Conservation (phyloP, 2,797 vertebrate genomes). For the Austrolebias charrua region DNA sequence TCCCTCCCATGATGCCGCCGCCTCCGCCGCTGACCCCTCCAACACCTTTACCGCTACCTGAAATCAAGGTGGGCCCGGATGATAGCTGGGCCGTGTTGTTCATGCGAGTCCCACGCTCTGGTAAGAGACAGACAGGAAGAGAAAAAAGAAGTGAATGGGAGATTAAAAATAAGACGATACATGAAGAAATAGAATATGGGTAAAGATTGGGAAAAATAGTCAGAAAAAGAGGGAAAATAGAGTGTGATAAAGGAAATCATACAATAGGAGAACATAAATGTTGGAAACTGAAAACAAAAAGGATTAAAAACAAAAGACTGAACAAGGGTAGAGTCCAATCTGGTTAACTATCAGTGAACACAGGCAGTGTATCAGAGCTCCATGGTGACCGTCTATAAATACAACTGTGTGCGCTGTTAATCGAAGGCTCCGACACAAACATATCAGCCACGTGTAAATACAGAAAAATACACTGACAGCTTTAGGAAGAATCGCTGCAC, state of each 20-base stretch:
- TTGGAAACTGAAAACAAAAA: too few relatives aligned
- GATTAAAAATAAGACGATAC: neutral
- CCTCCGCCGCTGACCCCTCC: constrained; percentile 15
- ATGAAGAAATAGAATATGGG: neutral
- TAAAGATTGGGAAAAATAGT: neutral
- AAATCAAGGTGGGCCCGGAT: constrained; percentile 73
- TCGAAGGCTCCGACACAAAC: constrained; percentile 45
- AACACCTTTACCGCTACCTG: constrained; percentile 73
- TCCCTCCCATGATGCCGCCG: constrained; percentile 38
- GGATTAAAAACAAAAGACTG: neutral
- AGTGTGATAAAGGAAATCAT: too few relatives aligned
- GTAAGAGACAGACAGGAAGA: constrained; percentile 1
- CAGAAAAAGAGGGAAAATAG: neutral
- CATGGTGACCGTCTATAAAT: constrained; percentile 68
- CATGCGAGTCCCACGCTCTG: constrained; percentile 78
- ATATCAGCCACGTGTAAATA: constrained; percentile 61
- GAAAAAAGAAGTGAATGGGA: neutral
- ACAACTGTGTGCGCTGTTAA: constrained; percentile 37
- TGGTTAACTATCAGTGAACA: constrained; percentile 48
- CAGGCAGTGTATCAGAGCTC: constrained; percentile 57
- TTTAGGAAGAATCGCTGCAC: constrained; percentile 3
- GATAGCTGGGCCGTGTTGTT: constrained; percentile 78
- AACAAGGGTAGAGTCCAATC: constrained; percentile 26
- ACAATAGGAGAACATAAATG: neutral
- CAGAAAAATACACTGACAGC: constrained; percentile 49